Percentiles rank a stretch among this genome's conserved stretches.
Evolutionary conservation across 2,797 vertebrate species (phyloP).

Genomic region (Cynodonichthys magdalenae): DNA sequence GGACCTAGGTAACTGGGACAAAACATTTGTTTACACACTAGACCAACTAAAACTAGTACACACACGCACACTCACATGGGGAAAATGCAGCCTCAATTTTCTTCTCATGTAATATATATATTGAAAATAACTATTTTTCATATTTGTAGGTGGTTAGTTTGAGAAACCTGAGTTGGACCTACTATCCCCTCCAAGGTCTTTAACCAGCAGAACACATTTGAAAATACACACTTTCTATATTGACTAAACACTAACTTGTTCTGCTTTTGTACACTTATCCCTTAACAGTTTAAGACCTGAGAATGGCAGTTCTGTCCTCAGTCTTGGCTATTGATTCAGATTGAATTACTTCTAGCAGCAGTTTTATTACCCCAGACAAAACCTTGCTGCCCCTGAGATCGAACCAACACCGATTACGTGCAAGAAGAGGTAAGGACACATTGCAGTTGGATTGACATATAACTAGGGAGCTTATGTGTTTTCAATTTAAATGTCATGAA

Average conservation of each 20-base stretch:
- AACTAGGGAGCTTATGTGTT: constrained; percentile 11
- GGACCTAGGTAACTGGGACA: constrained; percentile 72
- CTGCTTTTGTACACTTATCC: not conserved
- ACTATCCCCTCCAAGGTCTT: constrained; percentile 10
- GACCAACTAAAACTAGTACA: constrained; percentile 38
- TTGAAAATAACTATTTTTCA: not conserved
- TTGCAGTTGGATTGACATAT: constrained; percentile 5
- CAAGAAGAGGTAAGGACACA: constrained; percentile 2
- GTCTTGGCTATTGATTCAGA: constrained; percentile 18
- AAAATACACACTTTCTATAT: not conserved
- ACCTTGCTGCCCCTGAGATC: constrained; percentile 19
- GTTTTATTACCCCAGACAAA: constrained; percentile 37
- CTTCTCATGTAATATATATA: constrained; percentile 7
- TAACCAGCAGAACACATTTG: not conserved
- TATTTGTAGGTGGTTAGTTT: constrained; percentile 7
- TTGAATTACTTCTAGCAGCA: constrained; percentile 35
- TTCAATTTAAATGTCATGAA: constrained; percentile 47
- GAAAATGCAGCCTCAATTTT: not conserved
- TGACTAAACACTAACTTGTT: not conserved
- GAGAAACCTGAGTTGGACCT: constrained; percentile 15
- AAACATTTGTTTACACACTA: constrained; percentile 69
- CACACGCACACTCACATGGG: constrained; percentile 15
- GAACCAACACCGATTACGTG: constrained; percentile 29
- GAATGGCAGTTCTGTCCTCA: constrained; percentile 23
- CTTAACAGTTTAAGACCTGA: no score